phyloP scores from a whole-genome alignment of 2,113 vertebrate genomes.

The Pomatorhinus ruficollis region DNA sequence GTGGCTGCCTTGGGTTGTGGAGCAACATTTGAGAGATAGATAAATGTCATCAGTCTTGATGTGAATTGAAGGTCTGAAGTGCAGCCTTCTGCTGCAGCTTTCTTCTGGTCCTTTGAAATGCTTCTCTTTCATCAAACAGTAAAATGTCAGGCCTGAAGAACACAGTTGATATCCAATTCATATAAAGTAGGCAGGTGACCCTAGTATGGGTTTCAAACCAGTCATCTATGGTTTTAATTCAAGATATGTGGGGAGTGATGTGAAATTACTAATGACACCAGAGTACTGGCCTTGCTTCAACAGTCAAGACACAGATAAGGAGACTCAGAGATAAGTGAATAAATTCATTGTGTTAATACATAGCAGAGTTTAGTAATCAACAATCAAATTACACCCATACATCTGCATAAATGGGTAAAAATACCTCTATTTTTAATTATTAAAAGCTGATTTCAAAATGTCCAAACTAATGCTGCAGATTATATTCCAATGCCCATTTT shows the following conservation, averaged over 20 bases:
- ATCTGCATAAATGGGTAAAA: slow-evolving; percentile 66
- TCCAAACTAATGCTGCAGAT: neutral
- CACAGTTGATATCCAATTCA: neutral
- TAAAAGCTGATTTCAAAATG: neutral
- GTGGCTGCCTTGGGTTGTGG: neutral
- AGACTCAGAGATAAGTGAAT: slow-evolving; percentile 50
- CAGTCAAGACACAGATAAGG: slow-evolving; percentile 45
- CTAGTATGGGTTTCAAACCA: neutral
- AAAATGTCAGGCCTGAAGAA: neutral
- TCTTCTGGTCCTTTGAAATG: neutral
- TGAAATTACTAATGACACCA: slow-evolving; percentile 32
- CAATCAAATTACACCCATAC: slow-evolving; percentile 32
- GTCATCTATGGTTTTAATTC: neutral
- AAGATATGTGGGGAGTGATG: neutral
- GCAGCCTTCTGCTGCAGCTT: neutral
- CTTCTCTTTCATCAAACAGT: neutral
- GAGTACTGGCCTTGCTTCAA: slow-evolving; percentile 74
- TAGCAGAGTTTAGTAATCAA: slow-evolving; percentile 55
- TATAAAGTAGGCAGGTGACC: neutral
- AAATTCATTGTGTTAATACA: slow-evolving; percentile 59
- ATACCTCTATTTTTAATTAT: slow-evolving; percentile 54
- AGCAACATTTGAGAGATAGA: neutral
- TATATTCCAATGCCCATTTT: neutral
- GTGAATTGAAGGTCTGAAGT: neutral
- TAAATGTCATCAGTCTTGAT: neutral